Evolutionary conservation across 2,113 vertebrate genomes (phyloP).

Genomic region (Panthera tigris): DNA sequence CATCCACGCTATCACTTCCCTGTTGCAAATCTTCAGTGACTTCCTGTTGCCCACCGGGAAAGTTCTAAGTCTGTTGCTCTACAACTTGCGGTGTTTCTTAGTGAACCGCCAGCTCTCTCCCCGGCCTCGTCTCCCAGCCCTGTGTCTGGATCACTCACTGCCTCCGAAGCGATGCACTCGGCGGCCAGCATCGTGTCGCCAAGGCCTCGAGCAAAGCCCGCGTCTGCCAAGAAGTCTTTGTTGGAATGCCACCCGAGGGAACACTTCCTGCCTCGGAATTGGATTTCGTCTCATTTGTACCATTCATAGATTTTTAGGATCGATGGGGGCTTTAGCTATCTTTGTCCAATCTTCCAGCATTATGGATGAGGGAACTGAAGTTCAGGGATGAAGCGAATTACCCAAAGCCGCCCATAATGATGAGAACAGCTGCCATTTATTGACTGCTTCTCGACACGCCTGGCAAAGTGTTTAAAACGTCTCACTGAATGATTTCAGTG

Average conservation of each 20-base stretch:
- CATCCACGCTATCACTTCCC: fast-evolving
- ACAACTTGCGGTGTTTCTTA: not conserved
- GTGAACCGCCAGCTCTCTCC: fast-evolving
- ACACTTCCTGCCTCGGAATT: too few species aligned
- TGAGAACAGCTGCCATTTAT: not conserved
- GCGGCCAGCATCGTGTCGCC: fast-evolving
- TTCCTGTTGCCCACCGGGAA: not conserved
- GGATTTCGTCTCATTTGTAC: not conserved
- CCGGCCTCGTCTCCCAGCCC: not conserved
- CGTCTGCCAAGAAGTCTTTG: fast-evolving
- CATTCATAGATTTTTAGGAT: not conserved
- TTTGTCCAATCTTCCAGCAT: not conserved
- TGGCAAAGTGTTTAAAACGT: not conserved
- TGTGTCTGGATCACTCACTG: not conserved
- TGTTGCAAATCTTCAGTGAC: not conserved
- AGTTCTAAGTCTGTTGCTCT: not conserved
- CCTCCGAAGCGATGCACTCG: not conserved
- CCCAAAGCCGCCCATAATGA: not conserved
- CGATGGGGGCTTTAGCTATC: not conserved
- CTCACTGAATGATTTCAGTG: not conserved
- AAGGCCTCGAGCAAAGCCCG: fast-evolving
- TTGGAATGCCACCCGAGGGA: not conserved
- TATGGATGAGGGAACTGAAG: not conserved
- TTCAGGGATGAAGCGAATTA: not conserved
- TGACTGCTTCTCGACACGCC: not conserved